Base-by-base conservation (phyloP, 2,113 vertebrate genomes). In the Elachura formosa region DNA sequence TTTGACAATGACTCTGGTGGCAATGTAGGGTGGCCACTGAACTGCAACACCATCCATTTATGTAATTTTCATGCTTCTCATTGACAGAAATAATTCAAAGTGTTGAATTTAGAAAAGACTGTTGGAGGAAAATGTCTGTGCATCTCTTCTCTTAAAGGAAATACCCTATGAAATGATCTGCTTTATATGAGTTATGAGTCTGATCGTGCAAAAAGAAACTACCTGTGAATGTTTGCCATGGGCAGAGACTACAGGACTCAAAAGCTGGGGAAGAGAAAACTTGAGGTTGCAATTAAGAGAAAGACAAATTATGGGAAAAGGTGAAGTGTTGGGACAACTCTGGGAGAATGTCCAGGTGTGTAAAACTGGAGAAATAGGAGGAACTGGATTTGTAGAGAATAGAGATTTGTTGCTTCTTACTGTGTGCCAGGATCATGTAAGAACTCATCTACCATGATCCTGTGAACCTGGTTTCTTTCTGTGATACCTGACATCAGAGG, bases 191-290 rank as follows among this genome's bases (percentile, higher is more conserved):
- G 22, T 73, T 79, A 34, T 11, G 73, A 11, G 72, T 78, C 52
- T 78, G 24, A 23, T 71, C 31, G 21, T 87, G 82, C 7, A 48
- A 40, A 82, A 84, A 74, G 4, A 81, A 80, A 43, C 10, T 8
- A 28, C 0, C 1, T 12, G 2, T 18, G 46, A 45, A 62, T 55
- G 22, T 51, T 89, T 51, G 40, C 51, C 3, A 13, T 1, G 3
- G 48, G 11, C 28, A 75, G 43, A 71, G 24, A 23, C 52, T 49
- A 61, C 17, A 56, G 13, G 26, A 55, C n/a, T 43, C 16, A 56
- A 78, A 72, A 79, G 3, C 4, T 79, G 18, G 16, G 23, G 14
- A 81, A 48, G 64, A 67, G 72, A 58, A 71, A 78, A 8, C 4
- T 28, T 41, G 19, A 12, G 7, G 2, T 3, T 48, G 26, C 56